phyloP scores from a whole-genome alignment of 2,113 vertebrate genomes.

The Haplochromis burtoni region DNA sequence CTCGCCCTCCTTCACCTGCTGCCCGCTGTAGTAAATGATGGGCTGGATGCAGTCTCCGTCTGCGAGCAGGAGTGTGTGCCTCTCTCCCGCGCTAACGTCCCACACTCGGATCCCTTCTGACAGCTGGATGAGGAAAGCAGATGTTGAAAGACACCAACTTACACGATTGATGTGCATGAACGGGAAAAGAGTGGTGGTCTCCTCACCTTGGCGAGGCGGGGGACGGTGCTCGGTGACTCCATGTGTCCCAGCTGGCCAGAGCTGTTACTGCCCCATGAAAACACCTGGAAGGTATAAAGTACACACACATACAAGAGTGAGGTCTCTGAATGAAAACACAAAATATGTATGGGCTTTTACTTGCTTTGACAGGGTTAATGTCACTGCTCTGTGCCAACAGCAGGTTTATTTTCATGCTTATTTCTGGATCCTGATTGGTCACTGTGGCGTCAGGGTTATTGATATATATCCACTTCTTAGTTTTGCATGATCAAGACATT shows the following conservation, averaged over 20 bases:
- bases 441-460: not conserved
- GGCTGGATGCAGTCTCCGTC: conserved; percentile 90
- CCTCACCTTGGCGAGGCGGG: conserved; percentile 85
- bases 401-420: not conserved
- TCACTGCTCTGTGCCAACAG: not conserved
- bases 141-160: not conserved
- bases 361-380: not conserved
- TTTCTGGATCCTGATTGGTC: not conserved
- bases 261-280: conserved; percentile 90
- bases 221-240: conserved; percentile 83
- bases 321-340: not conserved
- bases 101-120: conserved; percentile 81
- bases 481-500: not conserved
- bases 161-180: rapidly evolving
- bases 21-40: conserved; percentile 89
- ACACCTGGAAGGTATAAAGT: conserved; percentile 72
- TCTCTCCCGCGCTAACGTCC: conserved; percentile 83
- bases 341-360: not conserved
- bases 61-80: conserved; percentile 85
- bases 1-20: conserved; percentile 62
- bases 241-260: conserved; percentile 89
- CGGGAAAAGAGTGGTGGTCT: rapidly evolving
- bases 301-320: not conserved
- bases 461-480: not conserved
- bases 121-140: conserved; percentile 61